Conservation (phyloP, 1,140 invertebrate genomes). For the Teleopsis dalmanni region DNA sequence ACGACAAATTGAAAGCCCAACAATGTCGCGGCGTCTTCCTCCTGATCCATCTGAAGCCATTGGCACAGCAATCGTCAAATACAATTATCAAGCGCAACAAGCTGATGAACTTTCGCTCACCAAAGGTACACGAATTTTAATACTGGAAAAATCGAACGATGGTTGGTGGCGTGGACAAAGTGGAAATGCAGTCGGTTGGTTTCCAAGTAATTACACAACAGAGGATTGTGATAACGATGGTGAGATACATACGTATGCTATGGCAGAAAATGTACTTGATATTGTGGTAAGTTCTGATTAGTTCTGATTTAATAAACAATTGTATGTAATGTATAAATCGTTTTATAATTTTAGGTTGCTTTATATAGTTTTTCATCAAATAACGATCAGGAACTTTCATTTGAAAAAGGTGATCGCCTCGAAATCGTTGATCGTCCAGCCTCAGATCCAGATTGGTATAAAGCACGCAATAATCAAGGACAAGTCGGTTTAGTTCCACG, state of each 20-base stretch:
- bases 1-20: slow-evolving; percentile 67
- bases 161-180: slow-evolving; percentile 98
- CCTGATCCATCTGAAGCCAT: slow-evolving; percentile 82
- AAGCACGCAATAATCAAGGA: slow-evolving; percentile 85
- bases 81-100: slow-evolving; percentile 96
- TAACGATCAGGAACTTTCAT: slow-evolving; percentile 94
- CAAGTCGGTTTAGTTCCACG: slow-evolving; percentile 89
- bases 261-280: slow-evolving; percentile 88
- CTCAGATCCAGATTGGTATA: slow-evolving; percentile 97
- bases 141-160: slow-evolving; percentile 97
- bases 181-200: slow-evolving; percentile 78
- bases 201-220: slow-evolving; percentile 94
- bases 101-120: slow-evolving; percentile 90
- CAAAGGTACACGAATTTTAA: slow-evolving; percentile 85
- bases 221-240: slow-evolving; percentile 83
- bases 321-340: background rate
- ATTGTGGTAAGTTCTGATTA: slow-evolving; percentile 73
- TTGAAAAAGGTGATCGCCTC: slow-evolving; percentile 90
- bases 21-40: slow-evolving; percentile 62
- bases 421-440: slow-evolving; percentile 91
- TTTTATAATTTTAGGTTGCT: slow-evolving; percentile 51
- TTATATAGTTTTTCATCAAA: slow-evolving; percentile 91
- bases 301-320: background rate
- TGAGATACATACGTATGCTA: slow-evolving; percentile 80
- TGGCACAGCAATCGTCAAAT: slow-evolving; percentile 89